Base-by-base conservation (phyloP, 2,113 vertebrate genomes). In the Oncorhynchus mykiss region DNA sequence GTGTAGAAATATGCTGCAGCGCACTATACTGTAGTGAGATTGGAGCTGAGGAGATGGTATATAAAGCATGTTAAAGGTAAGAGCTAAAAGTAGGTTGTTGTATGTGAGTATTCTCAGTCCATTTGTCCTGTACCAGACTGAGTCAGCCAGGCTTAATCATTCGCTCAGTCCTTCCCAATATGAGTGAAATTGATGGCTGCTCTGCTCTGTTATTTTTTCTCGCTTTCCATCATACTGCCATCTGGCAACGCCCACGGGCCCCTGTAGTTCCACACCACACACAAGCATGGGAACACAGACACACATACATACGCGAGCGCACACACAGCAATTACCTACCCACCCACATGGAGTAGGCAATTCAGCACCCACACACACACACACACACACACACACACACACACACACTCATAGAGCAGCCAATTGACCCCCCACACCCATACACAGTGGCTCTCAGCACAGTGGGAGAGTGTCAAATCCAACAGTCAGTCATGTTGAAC, bases 221-320 rank as follows among this genome's bases (percentile, higher is more conserved):
- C 62, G 29, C 76, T 82, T 83, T 78, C 24, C 74, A 45, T 54
- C 75, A 39, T 34, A 64, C 74, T 64, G 87, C 88, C 91, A 91
- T 90, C 90, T 92, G 91, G 89, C 80, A 85, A 88, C 83, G 82
- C 86, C 85, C 68, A 90, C 86, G 67, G 83, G 79, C 80, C 83
- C 80, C 82, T 86, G 80, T 79, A 82, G 82, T 75, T 74, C 31
- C 69, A 57, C 66, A 57, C 70, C 54, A 72, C 54, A 45, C 9
- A 70, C 39, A 45, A 31, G 20, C 48, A 31, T 51, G 25, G 49
- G 16, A 25, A 54, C 70, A 71, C 49, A 57, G 2, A 54, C 68
- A 70, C 45, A 22, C 69, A 70, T 45, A 51, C 22, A n/a, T 48
- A 24, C 70, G 11, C 9, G 27, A 5, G 11, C 48, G 7, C 51